Percentiles rank a stretch among this genome's conserved stretches.
Evolutionary conservation across 2,113 vertebrate genomes (phyloP).

Genomic region (Crypturellus undulatus): DNA sequence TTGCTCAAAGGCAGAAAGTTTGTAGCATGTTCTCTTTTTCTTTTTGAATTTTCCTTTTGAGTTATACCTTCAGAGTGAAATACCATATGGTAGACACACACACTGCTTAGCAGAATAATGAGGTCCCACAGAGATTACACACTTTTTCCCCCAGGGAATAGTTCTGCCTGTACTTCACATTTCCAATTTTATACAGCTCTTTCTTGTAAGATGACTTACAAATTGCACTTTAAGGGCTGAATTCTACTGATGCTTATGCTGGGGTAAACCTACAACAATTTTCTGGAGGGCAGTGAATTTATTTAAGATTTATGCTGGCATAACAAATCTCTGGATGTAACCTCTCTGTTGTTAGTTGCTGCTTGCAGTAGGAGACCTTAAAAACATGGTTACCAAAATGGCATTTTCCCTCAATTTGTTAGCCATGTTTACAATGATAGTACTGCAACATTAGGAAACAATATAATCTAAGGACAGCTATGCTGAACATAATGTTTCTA

Average conservation of each 20-base stretch:
- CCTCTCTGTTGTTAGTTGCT: neutral
- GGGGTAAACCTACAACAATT: neutral
- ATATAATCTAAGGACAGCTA: neutral
- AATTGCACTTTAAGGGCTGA: neutral
- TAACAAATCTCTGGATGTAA: neutral
- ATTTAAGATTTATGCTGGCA: neutral
- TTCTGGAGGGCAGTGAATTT: neutral
- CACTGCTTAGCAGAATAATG: conserved; percentile 60
- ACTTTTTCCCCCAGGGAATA: conserved; percentile 29
- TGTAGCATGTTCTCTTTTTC: neutral
- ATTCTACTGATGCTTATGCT: neutral
- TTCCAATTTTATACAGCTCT: conserved; percentile 43
- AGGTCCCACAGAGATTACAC: conserved; percentile 62
- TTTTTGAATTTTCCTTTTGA: conserved; percentile 49
- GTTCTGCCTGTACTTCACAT: conserved; percentile 36
- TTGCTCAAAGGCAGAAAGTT: conserved; percentile 24
- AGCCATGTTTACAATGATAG: neutral
- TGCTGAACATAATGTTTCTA: neutral
- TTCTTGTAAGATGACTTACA: conserved; percentile 17
- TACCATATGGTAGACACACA: conserved; percentile 66
- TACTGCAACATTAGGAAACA: neutral
- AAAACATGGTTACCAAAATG: neutral
- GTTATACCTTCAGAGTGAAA: conserved; percentile 71
- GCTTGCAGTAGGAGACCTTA: neutral
- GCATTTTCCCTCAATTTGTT: neutral